Evolutionary conservation across 1,140 invertebrate species (phyloP).

Genomic region (Aphelenchoides besseyi): DNA sequence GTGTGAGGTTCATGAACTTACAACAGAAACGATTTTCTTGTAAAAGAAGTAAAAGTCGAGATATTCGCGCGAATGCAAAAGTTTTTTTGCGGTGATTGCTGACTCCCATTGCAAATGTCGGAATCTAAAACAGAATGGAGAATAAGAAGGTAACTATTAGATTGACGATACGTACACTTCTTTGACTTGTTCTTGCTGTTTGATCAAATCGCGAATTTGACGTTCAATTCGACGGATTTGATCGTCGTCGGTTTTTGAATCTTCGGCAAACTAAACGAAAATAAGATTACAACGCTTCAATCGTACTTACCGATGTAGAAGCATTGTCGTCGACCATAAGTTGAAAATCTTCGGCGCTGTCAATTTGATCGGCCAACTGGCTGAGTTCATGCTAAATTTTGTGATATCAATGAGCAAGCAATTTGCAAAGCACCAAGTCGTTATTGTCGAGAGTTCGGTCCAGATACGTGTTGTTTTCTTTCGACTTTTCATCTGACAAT

Average conservation of each 20-base stretch:
- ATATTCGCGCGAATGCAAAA: background rate
- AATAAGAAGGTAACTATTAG: background rate
- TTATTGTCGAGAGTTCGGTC: background rate
- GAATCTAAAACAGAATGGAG: background rate
- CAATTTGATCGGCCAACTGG: background rate
- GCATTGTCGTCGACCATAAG: background rate
- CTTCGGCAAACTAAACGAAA: background rate
- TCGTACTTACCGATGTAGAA: background rate
- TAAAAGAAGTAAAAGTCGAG: background rate
- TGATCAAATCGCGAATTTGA: background rate
- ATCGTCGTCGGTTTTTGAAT: background rate
- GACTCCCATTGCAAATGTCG: background rate
- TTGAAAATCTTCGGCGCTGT: background rate
- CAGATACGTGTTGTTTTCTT: background rate
- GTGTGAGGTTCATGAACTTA: too few relatives aligned
- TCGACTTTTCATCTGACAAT: background rate
- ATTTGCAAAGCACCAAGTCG: background rate
- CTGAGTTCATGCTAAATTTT: background rate
- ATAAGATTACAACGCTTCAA: background rate
- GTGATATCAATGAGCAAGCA: background rate
- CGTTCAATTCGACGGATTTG: background rate
- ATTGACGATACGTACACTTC: background rate
- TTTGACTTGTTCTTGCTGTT: background rate
- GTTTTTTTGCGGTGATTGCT: background rate
- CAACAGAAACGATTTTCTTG: background rate